A percentile compares a stretch with the other conserved stretches of the same genome.
These are phyloP conservation scores for Coracopsis vasa DNA, from an alignment of 2,113 vertebrate species.

Conservation along the genomic window DNA sequence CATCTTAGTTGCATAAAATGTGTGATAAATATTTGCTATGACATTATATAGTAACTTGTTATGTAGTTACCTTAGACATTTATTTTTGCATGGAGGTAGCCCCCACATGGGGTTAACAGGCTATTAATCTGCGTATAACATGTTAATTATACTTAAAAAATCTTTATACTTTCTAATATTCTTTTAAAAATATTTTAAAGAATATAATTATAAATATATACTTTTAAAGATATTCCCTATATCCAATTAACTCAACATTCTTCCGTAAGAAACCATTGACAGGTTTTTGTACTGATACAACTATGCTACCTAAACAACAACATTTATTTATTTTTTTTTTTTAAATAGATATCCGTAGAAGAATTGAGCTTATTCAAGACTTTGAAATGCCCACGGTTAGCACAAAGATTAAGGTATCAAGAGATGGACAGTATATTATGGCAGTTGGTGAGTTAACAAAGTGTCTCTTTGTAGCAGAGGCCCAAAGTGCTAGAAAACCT, in stretches of 20 bases:
- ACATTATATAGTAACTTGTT: background rate
- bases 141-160: background rate
- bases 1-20: background rate
- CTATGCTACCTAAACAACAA: background rate
- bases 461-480: background rate
- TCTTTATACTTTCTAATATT: background rate
- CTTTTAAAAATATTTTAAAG: background rate
- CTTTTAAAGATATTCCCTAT: background rate
- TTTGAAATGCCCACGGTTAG: slow-evolving; percentile 98
- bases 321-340: background rate
- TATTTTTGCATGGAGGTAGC: background rate
- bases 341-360: slow-evolving; percentile 86
- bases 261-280: background rate
- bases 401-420: slow-evolving; percentile 91
- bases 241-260: background rate
- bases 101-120: background rate
- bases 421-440: slow-evolving; percentile 94
- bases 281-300: background rate
- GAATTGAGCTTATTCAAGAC: slow-evolving; percentile 98
- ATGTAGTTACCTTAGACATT: background rate
- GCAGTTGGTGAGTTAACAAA: slow-evolving; percentile 84
- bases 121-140: background rate
- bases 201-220: background rate
- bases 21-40: background rate
- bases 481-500: background rate